Base-by-base conservation (phyloP, 2,797 vertebrate species). In the Otus scops region DNA sequence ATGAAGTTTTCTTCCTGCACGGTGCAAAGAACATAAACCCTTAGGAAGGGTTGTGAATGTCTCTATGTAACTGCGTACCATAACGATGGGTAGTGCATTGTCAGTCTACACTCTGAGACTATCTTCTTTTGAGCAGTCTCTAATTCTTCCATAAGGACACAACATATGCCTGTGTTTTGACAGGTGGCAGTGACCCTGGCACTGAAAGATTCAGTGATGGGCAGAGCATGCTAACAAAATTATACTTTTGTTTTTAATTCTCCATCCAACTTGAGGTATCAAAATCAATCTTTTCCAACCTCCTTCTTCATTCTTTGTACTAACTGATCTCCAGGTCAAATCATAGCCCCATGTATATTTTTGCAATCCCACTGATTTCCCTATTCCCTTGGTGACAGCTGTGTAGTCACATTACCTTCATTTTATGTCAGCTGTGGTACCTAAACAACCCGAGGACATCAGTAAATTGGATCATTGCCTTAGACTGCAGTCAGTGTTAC, bases 401-500 rank as follows among this genome's bases (percentile, higher is more conserved):
- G 79, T 75, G 36, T 24, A 78, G 74, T 81, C 69, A 56, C 63
- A 84, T 95, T 88, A 69, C 67, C 76, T 88, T 96, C 32, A 60
- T 76, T 94, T 84, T 84, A 67, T 82, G 85, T 69, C 65, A 74
- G 21, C 54, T 73, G 47, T 76, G 82, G 48, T 69, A 95, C 63
- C 65, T 78, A 63, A 24, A 39, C 3, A 10, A 92, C 88, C 80
- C 0, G 4, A 92, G 77, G 88, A 82, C 73, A 73, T 67, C 59
- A 63, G 61, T 75, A 92, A 93, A 94, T 89, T 92, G 78, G 57
- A 92, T 91, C 78, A 63, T 77, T 96, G 61, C 27, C 65, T 85
- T 60, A 81, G 32, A 59, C 54, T 85, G 13, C 59, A 75, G 32
- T 71, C 6, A 1, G 19, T n/a, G 24, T 63, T 84, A 57, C 59